Conservation (phyloP, 2,888 invertebrate species). For the Lydus trimaculatus region DNA sequence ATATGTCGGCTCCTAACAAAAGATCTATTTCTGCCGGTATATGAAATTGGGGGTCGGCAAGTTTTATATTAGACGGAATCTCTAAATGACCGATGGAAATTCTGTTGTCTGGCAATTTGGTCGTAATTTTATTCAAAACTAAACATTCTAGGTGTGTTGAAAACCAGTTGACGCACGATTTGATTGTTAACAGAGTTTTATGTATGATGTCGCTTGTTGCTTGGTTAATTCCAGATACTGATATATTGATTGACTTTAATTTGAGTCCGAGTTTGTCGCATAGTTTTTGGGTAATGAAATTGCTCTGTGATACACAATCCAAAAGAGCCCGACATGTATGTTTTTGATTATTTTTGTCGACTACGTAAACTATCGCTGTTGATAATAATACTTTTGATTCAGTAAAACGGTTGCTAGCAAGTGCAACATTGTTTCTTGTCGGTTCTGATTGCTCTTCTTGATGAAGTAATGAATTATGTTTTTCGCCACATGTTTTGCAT, state of each 20-base stretch:
- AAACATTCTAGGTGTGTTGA: slow-evolving; percentile 12
- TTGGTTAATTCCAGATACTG: slow-evolving; percentile 16
- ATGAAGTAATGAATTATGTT: slow-evolving; percentile 5
- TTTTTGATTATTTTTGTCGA: slow-evolving; percentile 6
- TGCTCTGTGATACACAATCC: slow-evolving; percentile 24
- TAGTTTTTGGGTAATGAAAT: slow-evolving; percentile 20
- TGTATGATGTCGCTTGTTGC: slow-evolving; percentile 6
- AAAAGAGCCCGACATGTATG: slow-evolving; percentile 14
- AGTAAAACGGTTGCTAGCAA: background rate
- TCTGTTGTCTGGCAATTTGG: slow-evolving; percentile 11
- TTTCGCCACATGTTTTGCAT: background rate
- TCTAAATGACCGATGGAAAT: slow-evolving; percentile 17
- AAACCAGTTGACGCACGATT: slow-evolving; percentile 11
- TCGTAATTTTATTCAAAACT: slow-evolving; percentile 19
- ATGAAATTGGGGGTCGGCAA: slow-evolving; percentile 28
- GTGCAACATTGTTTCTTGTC: no score
- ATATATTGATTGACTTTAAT: slow-evolving; percentile 6
- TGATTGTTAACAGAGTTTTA: slow-evolving; percentile 10
- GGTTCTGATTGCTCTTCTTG: background rate
- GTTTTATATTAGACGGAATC: slow-evolving; percentile 12
- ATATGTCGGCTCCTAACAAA: no score
- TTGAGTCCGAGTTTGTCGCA: slow-evolving; percentile 20
- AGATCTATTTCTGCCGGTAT: slow-evolving; percentile 12
- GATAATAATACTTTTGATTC: slow-evolving; percentile 19
- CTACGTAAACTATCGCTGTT: slow-evolving; percentile 18